Evolutionary conservation across 1,140 invertebrate species (phyloP).

Genomic region (Heterodera schachtii): DNA sequence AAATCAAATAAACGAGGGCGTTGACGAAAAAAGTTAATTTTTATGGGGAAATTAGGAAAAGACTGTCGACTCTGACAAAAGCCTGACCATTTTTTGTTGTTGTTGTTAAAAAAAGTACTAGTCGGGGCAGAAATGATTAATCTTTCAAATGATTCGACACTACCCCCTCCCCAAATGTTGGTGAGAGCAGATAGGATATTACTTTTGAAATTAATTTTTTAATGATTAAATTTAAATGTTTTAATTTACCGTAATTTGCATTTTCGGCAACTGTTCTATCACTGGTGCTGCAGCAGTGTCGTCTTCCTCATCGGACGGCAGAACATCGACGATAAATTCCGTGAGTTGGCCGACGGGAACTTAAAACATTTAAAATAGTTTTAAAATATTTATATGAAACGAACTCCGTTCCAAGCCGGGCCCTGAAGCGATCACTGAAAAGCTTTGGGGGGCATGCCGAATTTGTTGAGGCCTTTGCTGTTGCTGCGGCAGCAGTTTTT

Average conservation of each 20-base stretch:
- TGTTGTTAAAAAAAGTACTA: too few species aligned
- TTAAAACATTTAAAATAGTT: neutral
- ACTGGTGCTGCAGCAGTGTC: neutral
- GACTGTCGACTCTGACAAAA: too few species aligned
- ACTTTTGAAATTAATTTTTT: too few species aligned
- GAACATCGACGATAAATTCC: constrained; percentile 24
- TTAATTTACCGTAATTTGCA: constrained; percentile 28
- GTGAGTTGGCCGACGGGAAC: constrained; percentile 28
- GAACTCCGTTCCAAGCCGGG: constrained; percentile 89
- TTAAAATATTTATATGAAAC: constrained; percentile 69
- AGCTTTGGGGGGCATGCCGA: neutral
- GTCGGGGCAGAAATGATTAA: too few species aligned
- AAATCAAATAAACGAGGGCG: too few species aligned
- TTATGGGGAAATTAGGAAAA: too few species aligned
- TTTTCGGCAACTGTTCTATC: constrained; percentile 17
- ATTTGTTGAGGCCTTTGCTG: constrained; percentile 24
- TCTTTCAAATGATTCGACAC: too few species aligned
- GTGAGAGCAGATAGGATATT: too few species aligned
- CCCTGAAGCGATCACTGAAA: constrained; percentile 76
- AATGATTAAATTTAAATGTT: constrained; percentile 69
- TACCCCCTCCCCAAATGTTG: too few species aligned
- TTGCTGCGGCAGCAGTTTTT: neutral
- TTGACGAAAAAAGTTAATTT: too few species aligned
- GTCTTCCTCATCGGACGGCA: constrained; percentile 10
- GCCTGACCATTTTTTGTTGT: too few species aligned